Base-by-base conservation (phyloP, 2,797 vertebrate species). In the Aphelocoma californica region DNA sequence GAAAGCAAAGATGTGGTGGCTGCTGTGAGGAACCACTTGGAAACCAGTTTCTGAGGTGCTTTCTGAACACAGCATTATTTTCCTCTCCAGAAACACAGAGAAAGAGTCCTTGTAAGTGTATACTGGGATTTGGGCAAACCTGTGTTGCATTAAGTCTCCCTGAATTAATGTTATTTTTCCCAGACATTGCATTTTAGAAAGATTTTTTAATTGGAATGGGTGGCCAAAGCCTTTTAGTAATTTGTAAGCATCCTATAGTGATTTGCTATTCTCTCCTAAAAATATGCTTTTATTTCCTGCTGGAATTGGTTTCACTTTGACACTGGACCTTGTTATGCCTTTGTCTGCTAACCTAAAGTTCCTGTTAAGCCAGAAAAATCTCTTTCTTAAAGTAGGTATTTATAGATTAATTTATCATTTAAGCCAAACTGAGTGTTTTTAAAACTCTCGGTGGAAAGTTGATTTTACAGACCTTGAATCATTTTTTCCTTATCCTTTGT, bases 321-420 rank as follows among this genome's bases (percentile, higher is more conserved):
- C 10, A 12, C 45, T 48, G 45, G 36, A 69, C 17, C 9, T 14
- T 72, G 14, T 40, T 57, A 69, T 50, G 26, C 32, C 31, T 91
- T 81, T 84, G 24, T 86, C 65, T 86, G 42, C 47, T 79, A 77
- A 67, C 57, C 17, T 36, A 50, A 83, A 81, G 29, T 44, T n/a
- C 31, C 48, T 60, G 16, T 65, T 69, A 84, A 87, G 31, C 69
- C 42, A 57, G 34, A 75, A 91, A 91, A 92, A 86, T 81, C 29
- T 65, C 25, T 38, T 66, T 57, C 60, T 93, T 74, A 50, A 47
- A 64, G 28, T 50, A 66, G 29, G 7, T 89, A 54, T 85, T 92
- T 91, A 70, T 85, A 56, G 47, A 56, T 7, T 82, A 73, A 89
- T 82, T 85, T 12, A 51, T 82, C 56, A 40, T 45, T 58, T 80